phyloP scores from a whole-genome alignment of 2,113 vertebrate species.

The Paedocypris sp. region DNA sequence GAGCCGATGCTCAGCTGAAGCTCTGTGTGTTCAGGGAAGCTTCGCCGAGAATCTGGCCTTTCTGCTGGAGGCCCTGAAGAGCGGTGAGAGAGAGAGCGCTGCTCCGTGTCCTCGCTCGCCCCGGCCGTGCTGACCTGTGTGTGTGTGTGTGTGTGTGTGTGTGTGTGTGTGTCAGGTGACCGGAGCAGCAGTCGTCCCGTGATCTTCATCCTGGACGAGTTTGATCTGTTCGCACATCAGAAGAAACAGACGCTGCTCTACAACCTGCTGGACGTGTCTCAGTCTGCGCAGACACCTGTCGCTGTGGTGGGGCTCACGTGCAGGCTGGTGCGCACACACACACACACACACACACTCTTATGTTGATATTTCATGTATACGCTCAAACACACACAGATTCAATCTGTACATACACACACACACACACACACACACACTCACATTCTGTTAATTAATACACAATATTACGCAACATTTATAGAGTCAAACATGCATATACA shows the following conservation, averaged over 20 bases:
- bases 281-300: conserved; percentile 87
- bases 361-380: no score
- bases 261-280: conserved; percentile 89
- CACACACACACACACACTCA: no score
- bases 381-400: no score
- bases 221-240: conserved; percentile 92
- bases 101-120: no score
- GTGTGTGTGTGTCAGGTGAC: conserved; percentile 58
- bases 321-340: conserved; percentile 65
- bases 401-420: no score
- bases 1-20: neutral
- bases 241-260: conserved; percentile 96
- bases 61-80: conserved; percentile 85
- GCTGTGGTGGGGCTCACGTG: conserved; percentile 88
- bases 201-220: conserved; percentile 88
- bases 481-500: no score
- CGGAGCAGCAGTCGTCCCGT: conserved; percentile 77
- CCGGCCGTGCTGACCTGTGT: neutral
- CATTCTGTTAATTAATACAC: no score
- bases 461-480: no score
- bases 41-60: conserved; percentile 92
- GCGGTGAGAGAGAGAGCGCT: no score
- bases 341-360: neutral
- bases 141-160: neutral
- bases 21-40: conserved; percentile 67